Base-by-base conservation (phyloP, 2,797 vertebrate species). In the Steatocranus sp. region DNA sequence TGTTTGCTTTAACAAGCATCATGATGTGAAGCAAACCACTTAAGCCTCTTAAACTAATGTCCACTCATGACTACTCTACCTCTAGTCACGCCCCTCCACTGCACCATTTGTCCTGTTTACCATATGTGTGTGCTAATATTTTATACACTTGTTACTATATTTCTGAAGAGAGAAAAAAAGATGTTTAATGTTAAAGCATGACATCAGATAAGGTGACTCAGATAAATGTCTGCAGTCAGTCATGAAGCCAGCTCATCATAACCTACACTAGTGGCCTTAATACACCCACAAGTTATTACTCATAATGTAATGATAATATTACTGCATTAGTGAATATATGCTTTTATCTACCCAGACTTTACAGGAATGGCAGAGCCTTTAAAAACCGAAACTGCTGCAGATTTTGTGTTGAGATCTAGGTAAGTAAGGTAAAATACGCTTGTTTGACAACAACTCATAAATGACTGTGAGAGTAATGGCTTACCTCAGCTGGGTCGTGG, bases 401-500 rank as follows among this genome's bases (percentile, higher is more conserved):
- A 73, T n/a, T 68, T 48, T 73, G 17, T 30, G 25, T 73, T 48
- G 25, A 48, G 68, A 10, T 48, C 15, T 46, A 25, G 53, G 68
- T 17, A 30, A 48, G 17, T 48, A 12, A 34, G 48, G 25, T 5
- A 32, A 46, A 68, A 32, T 61, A 51, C 41, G 58, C 36, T 30
- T 50, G 11, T 30, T 11, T 20, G 15, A 43, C 10, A 74, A 30
- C 11, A 48, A 11, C 7, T 34, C 6, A 51, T 3, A 36, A n/a
- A 10, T 4, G 6, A 34, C 11, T 8, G 23, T 32, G 17, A 79
- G 63, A 74, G 36, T 36, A n/a, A 54, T 1, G 5, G 7, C 81
- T 91, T 88, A 99, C 99, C 97, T 99, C 98, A 7, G 97, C 86
- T 51, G 98, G 97, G 90, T 99, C 98, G 0, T 99, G 98, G 1